Conservation (phyloP, 2,888 invertebrate genomes). For the Nemotelus pantherinus region DNA sequence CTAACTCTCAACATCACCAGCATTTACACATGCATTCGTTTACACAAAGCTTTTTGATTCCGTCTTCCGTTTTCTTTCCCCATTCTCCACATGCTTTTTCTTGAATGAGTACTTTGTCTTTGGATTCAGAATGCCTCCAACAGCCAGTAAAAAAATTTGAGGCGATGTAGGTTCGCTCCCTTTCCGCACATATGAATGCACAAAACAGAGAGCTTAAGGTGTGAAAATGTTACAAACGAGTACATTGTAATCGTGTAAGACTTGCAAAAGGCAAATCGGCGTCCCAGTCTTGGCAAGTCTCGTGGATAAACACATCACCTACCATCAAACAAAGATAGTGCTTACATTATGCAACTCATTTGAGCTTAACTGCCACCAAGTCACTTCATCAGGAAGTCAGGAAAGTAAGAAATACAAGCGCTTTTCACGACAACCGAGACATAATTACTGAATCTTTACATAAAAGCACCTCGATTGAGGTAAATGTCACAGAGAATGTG, state of each 20-base stretch:
- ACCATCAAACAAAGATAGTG: not conserved
- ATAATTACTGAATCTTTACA: constrained; percentile 34
- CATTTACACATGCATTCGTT: not conserved
- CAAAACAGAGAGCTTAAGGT: constrained; percentile 18
- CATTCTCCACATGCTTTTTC: not conserved
- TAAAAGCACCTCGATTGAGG: constrained; percentile 17
- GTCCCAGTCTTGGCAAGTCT: no score
- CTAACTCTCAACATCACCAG: not conserved
- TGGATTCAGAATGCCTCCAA: not conserved
- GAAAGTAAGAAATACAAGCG: constrained; percentile 15
- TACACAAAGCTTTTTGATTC: constrained; percentile 21
- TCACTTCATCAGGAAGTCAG: constrained; percentile 42
- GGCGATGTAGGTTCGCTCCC: not conserved
- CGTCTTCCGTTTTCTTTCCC: not conserved
- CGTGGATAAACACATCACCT: no score
- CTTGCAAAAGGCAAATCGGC: constrained; percentile 3
- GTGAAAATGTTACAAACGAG: constrained; percentile 33
- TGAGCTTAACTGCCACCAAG: constrained; percentile 36
- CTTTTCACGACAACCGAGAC: constrained; percentile 13
- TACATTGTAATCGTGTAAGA: constrained; percentile 34
- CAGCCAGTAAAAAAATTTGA: not conserved
- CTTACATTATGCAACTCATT: constrained; percentile 46
- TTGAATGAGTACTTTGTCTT: not conserved
- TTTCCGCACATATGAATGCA: not conserved
- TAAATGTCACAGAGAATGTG: constrained; percentile 5